Evolutionary conservation across 2,113 vertebrate genomes (phyloP).

Genomic region (Trachemys scripta): DNA sequence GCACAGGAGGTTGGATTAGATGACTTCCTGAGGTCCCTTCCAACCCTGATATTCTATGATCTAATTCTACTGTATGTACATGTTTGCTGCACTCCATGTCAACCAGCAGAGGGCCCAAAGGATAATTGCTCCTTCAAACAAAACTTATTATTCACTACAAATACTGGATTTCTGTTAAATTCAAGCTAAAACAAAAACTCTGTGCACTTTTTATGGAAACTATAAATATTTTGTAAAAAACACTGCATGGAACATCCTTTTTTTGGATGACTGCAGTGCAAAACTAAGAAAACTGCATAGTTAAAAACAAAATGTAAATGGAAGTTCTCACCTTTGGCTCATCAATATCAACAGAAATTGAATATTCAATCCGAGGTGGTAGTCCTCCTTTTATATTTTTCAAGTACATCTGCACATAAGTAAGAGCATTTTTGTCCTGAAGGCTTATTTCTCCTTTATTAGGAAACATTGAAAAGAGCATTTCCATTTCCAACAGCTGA

Average conservation of each 20-base stretch:
- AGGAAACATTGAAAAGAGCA: slow-evolving; percentile 85
- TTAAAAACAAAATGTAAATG: background rate
- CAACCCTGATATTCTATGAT: too few relatives aligned
- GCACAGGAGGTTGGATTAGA: too few relatives aligned
- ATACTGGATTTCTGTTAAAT: background rate
- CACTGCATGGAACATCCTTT: background rate
- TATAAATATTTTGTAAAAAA: background rate
- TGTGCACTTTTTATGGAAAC: background rate
- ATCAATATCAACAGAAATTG: slow-evolving; percentile 64
- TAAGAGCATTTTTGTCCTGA: slow-evolving; percentile 71
- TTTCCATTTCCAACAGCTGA: slow-evolving; percentile 83
- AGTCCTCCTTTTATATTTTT: slow-evolving; percentile 44
- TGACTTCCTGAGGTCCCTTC: too few relatives aligned
- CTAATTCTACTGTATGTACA: background rate
- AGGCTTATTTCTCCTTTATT: slow-evolving; percentile 79
- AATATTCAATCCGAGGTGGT: slow-evolving; percentile 75
- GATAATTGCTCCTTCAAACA: background rate
- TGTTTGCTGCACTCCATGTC: background rate
- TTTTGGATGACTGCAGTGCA: background rate
- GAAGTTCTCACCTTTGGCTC: slow-evolving; percentile 75
- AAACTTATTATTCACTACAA: background rate
- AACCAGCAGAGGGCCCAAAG: background rate
- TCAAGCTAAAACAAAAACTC: background rate
- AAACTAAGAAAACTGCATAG: background rate
- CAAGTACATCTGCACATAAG: slow-evolving; percentile 70